A percentile compares a stretch with the other conserved stretches of the same genome.
Conservation (phyloP, 2,797 vertebrate genomes). For the Tinamus major region DNA sequence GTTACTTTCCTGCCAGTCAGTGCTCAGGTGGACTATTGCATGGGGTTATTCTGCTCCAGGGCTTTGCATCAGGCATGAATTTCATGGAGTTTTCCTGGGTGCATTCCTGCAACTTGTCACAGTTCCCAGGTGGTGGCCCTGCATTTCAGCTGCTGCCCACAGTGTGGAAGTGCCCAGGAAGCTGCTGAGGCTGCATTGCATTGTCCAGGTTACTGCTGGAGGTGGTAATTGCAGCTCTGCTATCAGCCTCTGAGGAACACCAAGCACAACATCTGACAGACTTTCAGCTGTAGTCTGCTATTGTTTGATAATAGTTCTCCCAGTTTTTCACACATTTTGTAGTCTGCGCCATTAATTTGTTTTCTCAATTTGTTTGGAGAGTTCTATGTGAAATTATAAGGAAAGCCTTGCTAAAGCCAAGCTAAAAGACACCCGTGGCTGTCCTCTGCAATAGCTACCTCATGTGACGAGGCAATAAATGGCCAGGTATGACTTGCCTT, state of each 20-base stretch:
- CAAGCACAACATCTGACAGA: neutral
- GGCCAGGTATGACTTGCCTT: neutral
- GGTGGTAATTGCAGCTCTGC: neutral
- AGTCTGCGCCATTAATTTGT: neutral
- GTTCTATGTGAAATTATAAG: neutral
- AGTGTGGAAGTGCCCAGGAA: accelerated
- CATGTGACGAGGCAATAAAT: neutral
- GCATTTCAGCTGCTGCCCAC: neutral
- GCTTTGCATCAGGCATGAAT: neutral
- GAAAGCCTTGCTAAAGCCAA: neutral
- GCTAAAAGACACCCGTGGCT: neutral
- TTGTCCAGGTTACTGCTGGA: neutral
- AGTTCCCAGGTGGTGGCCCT: neutral
- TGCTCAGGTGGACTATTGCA: neutral
- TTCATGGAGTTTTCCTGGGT: neutral
- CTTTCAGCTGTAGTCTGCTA: neutral
- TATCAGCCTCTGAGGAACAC: neutral
- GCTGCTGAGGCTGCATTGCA: neutral
- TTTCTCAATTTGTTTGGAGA: neutral
- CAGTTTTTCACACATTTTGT: neutral
- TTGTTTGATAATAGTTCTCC: neutral
- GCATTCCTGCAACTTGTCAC: neutral
- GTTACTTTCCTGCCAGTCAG: neutral
- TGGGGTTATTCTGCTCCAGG: neutral
- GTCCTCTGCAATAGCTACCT: neutral